A percentile compares a stretch with the other conserved stretches of the same genome.
Evolutionary conservation across 1,140 invertebrate species (phyloP).

Genomic region (Drosophila subpulchrella): DNA sequence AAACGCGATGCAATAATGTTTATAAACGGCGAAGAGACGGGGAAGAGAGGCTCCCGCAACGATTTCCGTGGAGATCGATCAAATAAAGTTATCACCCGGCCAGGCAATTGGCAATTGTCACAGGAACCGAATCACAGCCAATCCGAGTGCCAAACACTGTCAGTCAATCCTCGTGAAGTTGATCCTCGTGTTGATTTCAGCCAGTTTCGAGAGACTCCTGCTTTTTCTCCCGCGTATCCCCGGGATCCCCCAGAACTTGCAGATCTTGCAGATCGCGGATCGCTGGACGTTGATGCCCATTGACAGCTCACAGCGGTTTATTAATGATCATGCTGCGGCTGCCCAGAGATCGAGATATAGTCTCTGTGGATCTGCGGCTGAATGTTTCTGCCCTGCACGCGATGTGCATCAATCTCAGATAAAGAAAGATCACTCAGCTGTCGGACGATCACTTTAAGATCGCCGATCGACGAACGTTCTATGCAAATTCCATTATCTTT

Average conservation of each 20-base stretch:
- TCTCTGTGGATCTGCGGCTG: constrained; percentile 17
- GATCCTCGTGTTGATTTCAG: constrained; percentile 54
- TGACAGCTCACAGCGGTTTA: constrained; percentile 84
- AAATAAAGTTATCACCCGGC: constrained; percentile 66
- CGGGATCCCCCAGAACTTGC: constrained; percentile 1
- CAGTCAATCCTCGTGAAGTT: constrained; percentile 33
- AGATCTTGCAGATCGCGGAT: constrained; percentile 24
- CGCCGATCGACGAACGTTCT: constrained; percentile 29
- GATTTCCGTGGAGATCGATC: constrained; percentile 27
- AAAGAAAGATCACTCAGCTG: constrained; percentile 80
- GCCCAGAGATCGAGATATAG: constrained; percentile 35
- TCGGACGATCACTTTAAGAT: constrained; percentile 48
- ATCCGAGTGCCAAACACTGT: constrained; percentile 72
- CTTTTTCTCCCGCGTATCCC: not conserved
- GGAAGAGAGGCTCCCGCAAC: constrained; percentile 33
- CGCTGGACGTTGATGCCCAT: constrained; percentile 77
- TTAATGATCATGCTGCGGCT: constrained; percentile 82
- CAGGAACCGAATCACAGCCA: constrained; percentile 57
- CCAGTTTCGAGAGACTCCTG: constrained; percentile 6
- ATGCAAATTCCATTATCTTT: constrained; percentile 48
- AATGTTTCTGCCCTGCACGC: constrained; percentile 51
- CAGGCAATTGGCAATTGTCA: constrained; percentile 66
- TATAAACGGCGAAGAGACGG: not conserved
- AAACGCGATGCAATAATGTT: constrained; percentile 19
- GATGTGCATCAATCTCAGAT: constrained; percentile 77